Evolutionary conservation across 2,113 vertebrate genomes (phyloP), one percentile per base, ranked within the genome.

Genomic region (Elachura formosa): DNA sequence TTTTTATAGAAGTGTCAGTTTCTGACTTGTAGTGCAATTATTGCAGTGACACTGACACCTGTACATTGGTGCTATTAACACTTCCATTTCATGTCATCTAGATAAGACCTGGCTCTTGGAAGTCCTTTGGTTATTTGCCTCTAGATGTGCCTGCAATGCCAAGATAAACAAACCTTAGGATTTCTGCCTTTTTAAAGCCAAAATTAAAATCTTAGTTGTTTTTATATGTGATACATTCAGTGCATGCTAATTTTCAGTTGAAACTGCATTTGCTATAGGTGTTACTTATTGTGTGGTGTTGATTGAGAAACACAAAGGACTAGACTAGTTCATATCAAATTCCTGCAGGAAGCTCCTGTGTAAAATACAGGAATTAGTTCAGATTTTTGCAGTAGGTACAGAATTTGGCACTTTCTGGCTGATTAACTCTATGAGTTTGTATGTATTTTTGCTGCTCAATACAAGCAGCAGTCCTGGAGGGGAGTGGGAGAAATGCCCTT

Each of bases 11-110:
- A 75, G 74, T 94, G 93, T 96, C 89, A 94, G 78, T 84, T 71
- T 91, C 89, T 90, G 89, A 93, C 91, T 96, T 82, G 63, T 48
- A 85, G 72, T 58, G 64, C 82, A 84, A 41, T 94, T 89, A 96
- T 90, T 95, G 68, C 85, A 69, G 40, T 93, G 93, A 77, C 96
- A 91, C 51, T 89, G 90, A 93, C 91, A 94, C 91, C 84, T 96
- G 54, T 63, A 49, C 81, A 55, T 85, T 88, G 82, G 89, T 97
- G 94, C 82, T 95, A 89, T 94, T 97, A 96, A 85, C 91, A 77
- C 89, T 95, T 96, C 75, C 46, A 71, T 93, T 96, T 95, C 78
- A 41, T 74, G 82, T 87, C 21, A 10, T 80, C 54, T 80, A 84
- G 91, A 58, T 88, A 94, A 86, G 67, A 95, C 40, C 56, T 74